A percentile compares a stretch with the other conserved stretches of the same genome.
phyloP scores from a whole-genome alignment of 2,888 invertebrate species.

The Dynastes tityus region DNA sequence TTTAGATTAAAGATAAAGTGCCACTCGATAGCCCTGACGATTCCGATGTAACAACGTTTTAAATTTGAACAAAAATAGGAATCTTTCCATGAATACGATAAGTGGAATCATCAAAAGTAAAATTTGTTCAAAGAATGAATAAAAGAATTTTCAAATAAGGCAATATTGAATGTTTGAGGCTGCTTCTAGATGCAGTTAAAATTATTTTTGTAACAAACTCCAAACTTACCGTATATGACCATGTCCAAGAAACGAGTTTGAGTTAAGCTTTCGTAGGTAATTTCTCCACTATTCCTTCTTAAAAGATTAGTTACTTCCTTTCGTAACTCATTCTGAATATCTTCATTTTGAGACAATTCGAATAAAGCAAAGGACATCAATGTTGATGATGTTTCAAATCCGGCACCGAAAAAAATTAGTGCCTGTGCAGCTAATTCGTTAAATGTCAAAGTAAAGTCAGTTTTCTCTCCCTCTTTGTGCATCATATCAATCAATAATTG shows the following conservation, averaged over 20 bases:
- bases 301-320: constrained; percentile 61
- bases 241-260: constrained; percentile 67
- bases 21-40: too few relatives aligned
- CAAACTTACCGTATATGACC: constrained; percentile 61
- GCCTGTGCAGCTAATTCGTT: constrained; percentile 70
- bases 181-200: too few relatives aligned
- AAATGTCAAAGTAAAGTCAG: constrained; percentile 32
- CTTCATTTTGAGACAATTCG: constrained; percentile 69
- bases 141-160: too few relatives aligned
- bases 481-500: constrained; percentile 73
- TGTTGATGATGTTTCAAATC: constrained; percentile 72
- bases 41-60: too few relatives aligned
- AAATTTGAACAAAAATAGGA: too few relatives aligned
- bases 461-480: constrained; percentile 50
- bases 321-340: constrained; percentile 66
- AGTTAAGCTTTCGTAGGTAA: constrained; percentile 69
- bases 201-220: neutral
- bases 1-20: too few relatives aligned
- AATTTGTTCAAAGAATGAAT: too few relatives aligned
- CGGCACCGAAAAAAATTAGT: constrained; percentile 71
- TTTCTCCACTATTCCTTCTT: constrained; percentile 63
- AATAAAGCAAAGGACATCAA: constrained; percentile 69
- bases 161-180: too few relatives aligned
- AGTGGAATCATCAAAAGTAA: too few relatives aligned
- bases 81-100: too few relatives aligned